Conservation (phyloP, 2,113 vertebrate genomes). For the Chaetops frenatus region DNA sequence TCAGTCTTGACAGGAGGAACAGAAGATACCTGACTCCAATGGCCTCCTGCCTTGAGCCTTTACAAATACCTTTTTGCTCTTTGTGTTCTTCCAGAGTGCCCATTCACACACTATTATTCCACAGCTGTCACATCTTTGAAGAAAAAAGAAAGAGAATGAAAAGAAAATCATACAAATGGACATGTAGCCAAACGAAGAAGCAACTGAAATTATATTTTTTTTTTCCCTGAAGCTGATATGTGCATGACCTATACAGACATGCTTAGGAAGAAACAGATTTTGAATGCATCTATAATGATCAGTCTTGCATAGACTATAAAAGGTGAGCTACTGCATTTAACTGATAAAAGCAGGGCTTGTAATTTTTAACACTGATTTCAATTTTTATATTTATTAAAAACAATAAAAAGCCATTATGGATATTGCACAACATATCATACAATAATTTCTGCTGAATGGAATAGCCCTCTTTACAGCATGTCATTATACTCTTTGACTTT, state of each 20-base stretch:
- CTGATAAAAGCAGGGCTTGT: not conserved
- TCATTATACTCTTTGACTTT: not conserved
- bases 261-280: not conserved
- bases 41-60: not conserved
- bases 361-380: not conserved
- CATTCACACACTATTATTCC: not conserved
- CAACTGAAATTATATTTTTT: not conserved
- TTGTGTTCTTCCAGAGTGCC: not conserved
- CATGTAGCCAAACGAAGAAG: not conserved
- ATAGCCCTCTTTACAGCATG: not conserved
- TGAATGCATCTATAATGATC: not conserved
- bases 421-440: not conserved
- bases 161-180: not conserved
- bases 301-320: not conserved
- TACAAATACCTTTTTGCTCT: not conserved
- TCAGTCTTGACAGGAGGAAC: not conserved
- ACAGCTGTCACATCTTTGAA: not conserved
- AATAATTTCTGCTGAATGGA: not conserved
- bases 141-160: accelerated
- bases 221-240: not conserved
- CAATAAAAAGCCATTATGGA: not conserved
- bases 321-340: not conserved
- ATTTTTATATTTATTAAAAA: constrained; percentile 24
- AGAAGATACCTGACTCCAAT: not conserved
- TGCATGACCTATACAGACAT: not conserved